These are phyloP conservation scores for Cremastinae sp. DNA, from an alignment of 2,888 invertebrate species.

Conservation along the genomic window DNA sequence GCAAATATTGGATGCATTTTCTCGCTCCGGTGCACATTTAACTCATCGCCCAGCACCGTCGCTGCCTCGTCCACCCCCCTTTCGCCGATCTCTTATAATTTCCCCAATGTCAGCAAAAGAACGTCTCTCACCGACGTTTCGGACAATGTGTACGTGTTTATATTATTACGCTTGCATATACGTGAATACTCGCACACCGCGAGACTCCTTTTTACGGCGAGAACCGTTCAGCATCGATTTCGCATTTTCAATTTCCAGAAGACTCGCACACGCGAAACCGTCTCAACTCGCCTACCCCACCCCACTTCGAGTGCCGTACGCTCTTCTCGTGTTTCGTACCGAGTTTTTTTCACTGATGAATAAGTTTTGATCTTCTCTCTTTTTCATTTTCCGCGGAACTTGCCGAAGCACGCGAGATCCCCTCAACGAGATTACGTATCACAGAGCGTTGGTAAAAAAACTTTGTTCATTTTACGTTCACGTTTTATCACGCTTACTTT, in stretches of 20 bases:
- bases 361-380: conserved; percentile 1
- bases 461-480: too few relatives aligned
- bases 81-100: conserved; percentile 49
- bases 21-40: conserved; percentile 50
- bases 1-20: conserved; percentile 50
- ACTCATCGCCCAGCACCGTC: conserved; percentile 29
- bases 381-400: too few relatives aligned
- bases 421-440: too few relatives aligned
- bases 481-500: too few relatives aligned
- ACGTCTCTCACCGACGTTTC: conserved; percentile 33
- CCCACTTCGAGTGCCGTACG: conserved; percentile 2
- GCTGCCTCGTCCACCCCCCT: not conserved
- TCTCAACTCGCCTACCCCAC: conserved; percentile 13
- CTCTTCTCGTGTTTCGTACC: conserved; percentile 11
- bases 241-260: conserved; percentile 58
- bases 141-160: conserved; percentile 14
- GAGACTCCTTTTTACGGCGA: conserved; percentile 45
- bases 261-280: conserved; percentile 18
- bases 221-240: conserved; percentile 54
- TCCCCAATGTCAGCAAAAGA: conserved; percentile 46
- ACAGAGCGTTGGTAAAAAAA: too few relatives aligned
- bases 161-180: not conserved
- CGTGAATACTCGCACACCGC: not conserved
- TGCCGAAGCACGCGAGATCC: too few relatives aligned
- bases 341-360: conserved; percentile 6